Percentiles rank a stretch among this genome's conserved stretches.
Evolutionary conservation across 2,888 invertebrate species (phyloP).

Genomic region (Leucophenga maculata): DNA sequence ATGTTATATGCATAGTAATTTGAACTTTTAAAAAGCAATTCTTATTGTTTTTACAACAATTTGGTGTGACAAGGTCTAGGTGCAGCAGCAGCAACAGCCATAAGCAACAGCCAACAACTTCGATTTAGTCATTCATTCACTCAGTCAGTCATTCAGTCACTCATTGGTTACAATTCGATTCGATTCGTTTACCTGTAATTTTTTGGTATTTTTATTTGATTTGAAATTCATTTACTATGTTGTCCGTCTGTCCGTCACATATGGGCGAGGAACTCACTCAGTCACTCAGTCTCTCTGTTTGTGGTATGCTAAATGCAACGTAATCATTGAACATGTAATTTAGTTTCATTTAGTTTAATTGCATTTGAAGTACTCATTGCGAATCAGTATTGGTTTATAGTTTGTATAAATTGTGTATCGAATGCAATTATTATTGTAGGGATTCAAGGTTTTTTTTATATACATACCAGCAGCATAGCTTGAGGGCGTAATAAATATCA

Average conservation of each 20-base stretch:
- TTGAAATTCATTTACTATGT: slow-evolving; percentile 7
- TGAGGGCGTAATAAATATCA: neutral
- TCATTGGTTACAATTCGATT: slow-evolving; percentile 14
- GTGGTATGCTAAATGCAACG: slow-evolving; percentile 21
- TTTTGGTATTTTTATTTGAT: slow-evolving; percentile 24
- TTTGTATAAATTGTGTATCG: no score
- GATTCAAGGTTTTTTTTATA: no score
- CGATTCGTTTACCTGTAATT: neutral
- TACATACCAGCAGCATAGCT: neutral
- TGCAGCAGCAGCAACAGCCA: slow-evolving; percentile 51
- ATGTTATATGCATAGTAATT: slow-evolving; percentile 22
- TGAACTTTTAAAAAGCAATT: slow-evolving; percentile 27
- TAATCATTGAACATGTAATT: slow-evolving; percentile 30
- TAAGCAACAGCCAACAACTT: slow-evolving; percentile 13
- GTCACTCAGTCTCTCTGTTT: neutral
- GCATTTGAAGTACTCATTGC: slow-evolving; percentile 15
- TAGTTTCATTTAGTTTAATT: slow-evolving; percentile 27
- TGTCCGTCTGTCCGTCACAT: slow-evolving; percentile 1
- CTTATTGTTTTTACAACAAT: slow-evolving; percentile 25
- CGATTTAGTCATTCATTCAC: slow-evolving; percentile 11
- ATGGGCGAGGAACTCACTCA: slow-evolving; percentile 9
- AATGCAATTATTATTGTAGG: no score
- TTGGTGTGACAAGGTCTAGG: slow-evolving; percentile 63
- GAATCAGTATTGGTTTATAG: no score
- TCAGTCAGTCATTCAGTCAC: slow-evolving; percentile 13